phyloP scores from a whole-genome alignment of 2,113 vertebrate genomes.

The Pelodiscus sinensis region DNA sequence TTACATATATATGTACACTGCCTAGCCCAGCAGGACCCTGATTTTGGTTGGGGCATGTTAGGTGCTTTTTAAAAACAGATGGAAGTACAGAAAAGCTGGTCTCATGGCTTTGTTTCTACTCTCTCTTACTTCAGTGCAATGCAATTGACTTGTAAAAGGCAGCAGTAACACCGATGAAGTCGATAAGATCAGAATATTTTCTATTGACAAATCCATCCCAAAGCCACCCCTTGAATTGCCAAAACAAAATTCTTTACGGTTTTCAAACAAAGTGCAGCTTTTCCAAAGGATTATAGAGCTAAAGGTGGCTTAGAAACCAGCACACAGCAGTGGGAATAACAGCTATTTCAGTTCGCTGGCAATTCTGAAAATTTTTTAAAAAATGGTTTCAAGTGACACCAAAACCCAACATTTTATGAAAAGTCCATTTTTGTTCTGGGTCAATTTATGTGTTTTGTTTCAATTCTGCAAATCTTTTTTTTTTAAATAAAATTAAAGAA shows the following conservation, averaged over 20 bases:
- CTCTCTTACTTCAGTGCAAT: not conserved
- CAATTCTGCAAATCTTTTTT: not conserved
- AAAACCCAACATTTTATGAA: not conserved
- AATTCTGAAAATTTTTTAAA: not conserved
- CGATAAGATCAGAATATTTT: not conserved
- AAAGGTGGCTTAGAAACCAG: not conserved
- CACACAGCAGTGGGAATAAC: not conserved
- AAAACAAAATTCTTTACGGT: not conserved
- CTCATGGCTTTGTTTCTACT: not conserved
- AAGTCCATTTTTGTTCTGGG: not conserved
- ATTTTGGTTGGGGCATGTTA: not conserved
- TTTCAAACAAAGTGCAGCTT: not conserved
- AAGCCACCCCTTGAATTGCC: not conserved
- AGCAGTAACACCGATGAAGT: not conserved
- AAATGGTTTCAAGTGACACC: not conserved
- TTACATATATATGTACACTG: not conserved
- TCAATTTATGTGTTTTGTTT: not conserved
- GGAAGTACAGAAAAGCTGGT: not conserved
- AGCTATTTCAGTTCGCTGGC: not conserved
- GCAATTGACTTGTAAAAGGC: not conserved
- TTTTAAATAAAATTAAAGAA: not conserved
- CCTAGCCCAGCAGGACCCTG: not conserved
- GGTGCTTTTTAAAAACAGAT: not conserved
- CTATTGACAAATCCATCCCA: not conserved
- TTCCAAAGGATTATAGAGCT: not conserved